Evolutionary conservation across 1,140 invertebrate species (phyloP).

Genomic region (Drosophila jambulina): DNA sequence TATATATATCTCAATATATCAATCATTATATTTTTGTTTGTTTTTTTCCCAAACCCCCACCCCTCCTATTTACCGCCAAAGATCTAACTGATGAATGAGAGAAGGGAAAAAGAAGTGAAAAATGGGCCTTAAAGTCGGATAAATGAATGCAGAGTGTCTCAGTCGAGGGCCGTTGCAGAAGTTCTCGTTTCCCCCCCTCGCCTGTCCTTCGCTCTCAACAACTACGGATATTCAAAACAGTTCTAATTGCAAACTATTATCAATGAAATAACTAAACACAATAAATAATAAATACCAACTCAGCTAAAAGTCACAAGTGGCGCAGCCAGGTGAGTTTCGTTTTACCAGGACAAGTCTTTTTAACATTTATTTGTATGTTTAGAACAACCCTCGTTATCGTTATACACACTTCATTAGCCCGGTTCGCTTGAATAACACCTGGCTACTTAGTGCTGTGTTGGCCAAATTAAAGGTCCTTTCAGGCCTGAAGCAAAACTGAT

Average conservation of each 20-base stretch:
- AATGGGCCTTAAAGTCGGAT: slow-evolving; percentile 30
- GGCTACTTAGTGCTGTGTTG: not conserved
- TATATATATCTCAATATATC: slow-evolving; percentile 34
- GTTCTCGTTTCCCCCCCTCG: slow-evolving; percentile 21
- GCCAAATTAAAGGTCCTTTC: not conserved
- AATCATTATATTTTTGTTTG: slow-evolving; percentile 36
- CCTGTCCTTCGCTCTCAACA: slow-evolving; percentile 31
- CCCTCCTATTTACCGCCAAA: slow-evolving; percentile 7
- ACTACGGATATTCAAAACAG: slow-evolving; percentile 45
- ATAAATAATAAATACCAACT: slow-evolving; percentile 41
- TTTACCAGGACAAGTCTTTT: not conserved
- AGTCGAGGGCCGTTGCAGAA: slow-evolving; percentile 30
- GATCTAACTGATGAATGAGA: slow-evolving; percentile 42
- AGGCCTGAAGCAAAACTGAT: not conserved
- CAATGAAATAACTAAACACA: slow-evolving; percentile 44
- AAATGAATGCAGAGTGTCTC: slow-evolving; percentile 36
- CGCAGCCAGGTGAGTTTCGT: slow-evolving; percentile 52
- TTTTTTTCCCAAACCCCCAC: not conserved
- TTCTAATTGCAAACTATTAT: slow-evolving; percentile 47
- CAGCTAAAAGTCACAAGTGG: slow-evolving; percentile 27
- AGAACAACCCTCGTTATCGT: not conserved
- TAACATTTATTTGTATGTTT: not conserved
- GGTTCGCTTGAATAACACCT: not conserved
- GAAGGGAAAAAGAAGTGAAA: not conserved
- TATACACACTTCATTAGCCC: slow-evolving; percentile 5